phyloP scores from a whole-genome alignment of 1,140 invertebrate species.

The Aphidius gifuensis region DNA sequence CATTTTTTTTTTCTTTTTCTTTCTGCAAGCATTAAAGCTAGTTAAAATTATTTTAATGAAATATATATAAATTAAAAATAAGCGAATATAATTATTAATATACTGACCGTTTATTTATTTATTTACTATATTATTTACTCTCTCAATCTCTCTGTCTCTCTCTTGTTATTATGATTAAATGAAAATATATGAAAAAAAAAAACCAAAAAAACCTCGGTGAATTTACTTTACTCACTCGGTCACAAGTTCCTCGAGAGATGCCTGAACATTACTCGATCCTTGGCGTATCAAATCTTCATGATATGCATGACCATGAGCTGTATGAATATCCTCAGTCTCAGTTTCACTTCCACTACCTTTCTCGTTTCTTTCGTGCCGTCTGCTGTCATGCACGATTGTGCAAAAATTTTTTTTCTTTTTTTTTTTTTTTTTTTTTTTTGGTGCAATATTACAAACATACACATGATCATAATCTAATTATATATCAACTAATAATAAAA shows the following conservation, averaged over 20 bases:
- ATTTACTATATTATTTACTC: too few relatives aligned
- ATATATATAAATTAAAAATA: constrained; percentile 7
- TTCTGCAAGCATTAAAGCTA: too few relatives aligned
- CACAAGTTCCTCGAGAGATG: constrained; percentile 52
- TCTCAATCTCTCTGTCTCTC: too few relatives aligned
- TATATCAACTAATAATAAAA: too few relatives aligned
- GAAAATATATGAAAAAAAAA: neutral
- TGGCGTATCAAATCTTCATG: constrained; percentile 48
- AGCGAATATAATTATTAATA: neutral
- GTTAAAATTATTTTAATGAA: neutral
- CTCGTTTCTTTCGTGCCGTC: constrained; percentile 52
- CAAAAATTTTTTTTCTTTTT: constrained; percentile 30
- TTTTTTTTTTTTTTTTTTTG: constrained; percentile 12
- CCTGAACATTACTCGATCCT: constrained; percentile 45
- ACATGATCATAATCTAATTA: neutral
- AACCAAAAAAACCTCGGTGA: neutral
- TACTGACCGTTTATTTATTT: constrained; percentile 5
- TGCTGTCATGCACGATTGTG: constrained; percentile 49
- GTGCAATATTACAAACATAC: constrained; percentile 1
- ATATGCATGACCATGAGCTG: constrained; percentile 47
- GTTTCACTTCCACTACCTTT: constrained; percentile 55
- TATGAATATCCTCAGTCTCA: constrained; percentile 52
- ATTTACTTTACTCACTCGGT: constrained; percentile 58
- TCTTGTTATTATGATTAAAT: neutral
- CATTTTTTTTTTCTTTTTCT: too few relatives aligned